phyloP scores from a whole-genome alignment of 2,797 vertebrate genomes.

The Denticeps clupeoides region DNA sequence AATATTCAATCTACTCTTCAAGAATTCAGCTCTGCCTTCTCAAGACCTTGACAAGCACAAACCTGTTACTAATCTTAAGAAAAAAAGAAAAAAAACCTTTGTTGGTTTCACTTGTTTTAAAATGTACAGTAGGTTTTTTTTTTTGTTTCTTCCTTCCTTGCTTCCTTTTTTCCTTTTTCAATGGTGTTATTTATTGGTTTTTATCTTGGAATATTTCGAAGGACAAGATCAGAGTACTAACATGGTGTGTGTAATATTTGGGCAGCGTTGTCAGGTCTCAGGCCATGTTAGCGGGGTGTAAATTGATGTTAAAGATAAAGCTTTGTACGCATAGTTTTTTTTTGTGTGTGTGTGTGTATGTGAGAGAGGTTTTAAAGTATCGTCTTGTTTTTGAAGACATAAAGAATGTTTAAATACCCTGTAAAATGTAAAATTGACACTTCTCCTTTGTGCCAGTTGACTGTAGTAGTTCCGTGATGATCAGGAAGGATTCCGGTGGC shows the following conservation, averaged over 20 bases:
- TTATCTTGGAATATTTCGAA: slow-evolving; percentile 57
- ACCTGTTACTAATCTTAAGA: slow-evolving; percentile 63
- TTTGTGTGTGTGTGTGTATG: too few species aligned
- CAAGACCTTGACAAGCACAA: slow-evolving; percentile 78
- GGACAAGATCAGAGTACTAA: slow-evolving; percentile 56
- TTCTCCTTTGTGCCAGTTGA: slow-evolving; percentile 39
- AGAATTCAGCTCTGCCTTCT: slow-evolving; percentile 72
- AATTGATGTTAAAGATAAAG: slow-evolving; percentile 48
- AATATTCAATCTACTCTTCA: slow-evolving; percentile 68
- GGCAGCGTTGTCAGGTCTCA: slow-evolving; percentile 54
- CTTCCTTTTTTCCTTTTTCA: too few species aligned
- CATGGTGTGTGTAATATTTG: slow-evolving; percentile 49
- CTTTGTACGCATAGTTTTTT: slow-evolving; percentile 57
- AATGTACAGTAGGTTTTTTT: too few species aligned
- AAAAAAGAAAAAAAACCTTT: slow-evolving; percentile 34
- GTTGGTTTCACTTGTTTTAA: slow-evolving; percentile 54
- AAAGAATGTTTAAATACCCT: slow-evolving; percentile 62
- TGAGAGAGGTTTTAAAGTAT: slow-evolving; percentile 58
- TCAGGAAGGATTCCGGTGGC: slow-evolving; percentile 29
- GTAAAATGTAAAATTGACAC: slow-evolving; percentile 57
- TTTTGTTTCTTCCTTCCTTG: too few species aligned
- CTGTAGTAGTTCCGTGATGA: slow-evolving; percentile 34
- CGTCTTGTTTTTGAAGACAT: slow-evolving; percentile 62
- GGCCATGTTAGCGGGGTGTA: slow-evolving; percentile 49
- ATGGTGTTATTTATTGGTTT: slow-evolving; percentile 65